Evolutionary conservation across 2,113 vertebrate species (phyloP).

Genomic region (Pomatorhinus ruficollis): DNA sequence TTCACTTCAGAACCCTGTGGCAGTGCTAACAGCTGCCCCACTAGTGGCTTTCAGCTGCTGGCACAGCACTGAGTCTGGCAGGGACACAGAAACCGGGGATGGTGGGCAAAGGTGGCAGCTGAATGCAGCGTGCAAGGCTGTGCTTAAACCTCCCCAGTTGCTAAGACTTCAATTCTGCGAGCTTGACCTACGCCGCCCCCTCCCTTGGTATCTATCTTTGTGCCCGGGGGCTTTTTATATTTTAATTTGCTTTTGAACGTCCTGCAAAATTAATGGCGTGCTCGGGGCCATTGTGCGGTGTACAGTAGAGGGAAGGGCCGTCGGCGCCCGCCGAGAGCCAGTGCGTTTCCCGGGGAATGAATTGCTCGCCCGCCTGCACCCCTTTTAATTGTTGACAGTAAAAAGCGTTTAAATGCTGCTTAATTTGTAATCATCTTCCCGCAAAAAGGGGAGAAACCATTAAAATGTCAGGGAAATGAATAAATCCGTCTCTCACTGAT

Average conservation of each 20-base stretch:
- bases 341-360: slow-evolving; percentile 82
- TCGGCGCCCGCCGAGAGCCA: slow-evolving; percentile 54
- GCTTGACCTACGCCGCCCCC: slow-evolving; percentile 47
- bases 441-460: slow-evolving; percentile 71
- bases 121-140: not conserved
- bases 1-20: not conserved
- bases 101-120: not conserved
- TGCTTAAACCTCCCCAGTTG: not conserved
- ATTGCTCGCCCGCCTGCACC: slow-evolving; percentile 71
- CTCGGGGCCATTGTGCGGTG: slow-evolving; percentile 60
- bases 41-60: not conserved
- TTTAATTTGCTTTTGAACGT: slow-evolving; percentile 76
- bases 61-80: not conserved
- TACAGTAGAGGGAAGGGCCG: slow-evolving; percentile 71
- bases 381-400: slow-evolving; percentile 82
- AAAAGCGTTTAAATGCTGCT: slow-evolving; percentile 81
- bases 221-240: slow-evolving; percentile 70
- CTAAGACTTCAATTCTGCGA: slow-evolving; percentile 39
- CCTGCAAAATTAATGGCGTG: slow-evolving; percentile 66
- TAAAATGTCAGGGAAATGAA: slow-evolving; percentile 79
- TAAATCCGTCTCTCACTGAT: slow-evolving; percentile 49
- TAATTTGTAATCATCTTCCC: slow-evolving; percentile 84
- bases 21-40: not conserved
- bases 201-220: slow-evolving; percentile 59
- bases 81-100: rapidly evolving